These are phyloP conservation scores for Ursus arctos DNA, from an alignment of 2,113 vertebrate genomes.

Conservation along the genomic window DNA sequence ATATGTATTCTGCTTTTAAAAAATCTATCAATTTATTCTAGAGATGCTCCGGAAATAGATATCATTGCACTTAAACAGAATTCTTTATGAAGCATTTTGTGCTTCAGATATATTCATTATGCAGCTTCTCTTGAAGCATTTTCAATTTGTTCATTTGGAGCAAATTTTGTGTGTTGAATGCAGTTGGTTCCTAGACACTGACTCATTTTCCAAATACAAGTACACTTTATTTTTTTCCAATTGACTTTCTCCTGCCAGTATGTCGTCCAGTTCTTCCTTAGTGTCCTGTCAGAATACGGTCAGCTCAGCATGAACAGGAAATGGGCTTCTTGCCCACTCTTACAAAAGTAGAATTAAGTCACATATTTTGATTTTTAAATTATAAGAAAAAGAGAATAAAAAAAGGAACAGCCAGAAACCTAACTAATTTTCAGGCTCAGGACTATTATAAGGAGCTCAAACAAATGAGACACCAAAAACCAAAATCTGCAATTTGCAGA, in stretches of 20 bases:
- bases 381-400: constrained; percentile 19
- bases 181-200: constrained; percentile 84
- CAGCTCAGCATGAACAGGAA: constrained; percentile 71
- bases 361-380: constrained; percentile 69
- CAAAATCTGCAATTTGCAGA: constrained; percentile 6
- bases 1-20: too few relatives aligned
- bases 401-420: constrained; percentile 40
- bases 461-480: constrained; percentile 22
- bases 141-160: constrained; percentile 56
- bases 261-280: constrained; percentile 65
- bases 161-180: constrained; percentile 66
- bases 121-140: constrained; percentile 56
- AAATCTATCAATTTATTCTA: neutral
- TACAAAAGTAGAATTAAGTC: constrained; percentile 62
- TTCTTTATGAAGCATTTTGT: neutral
- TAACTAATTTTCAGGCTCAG: neutral
- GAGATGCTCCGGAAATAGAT: constrained; percentile 43
- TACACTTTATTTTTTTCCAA: constrained; percentile 30
- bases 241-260: constrained; percentile 58
- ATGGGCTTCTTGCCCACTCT: constrained; percentile 57
- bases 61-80: neutral
- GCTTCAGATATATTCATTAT: neutral
- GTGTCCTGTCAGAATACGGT: constrained; percentile 70
- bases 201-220: constrained; percentile 81
- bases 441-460: neutral